Percentiles rank a stretch among this genome's conserved stretches.
These are phyloP conservation scores for Tenebrosternarchus preto DNA, from an alignment of 2,113 vertebrate species.

Conservation along the genomic window DNA sequence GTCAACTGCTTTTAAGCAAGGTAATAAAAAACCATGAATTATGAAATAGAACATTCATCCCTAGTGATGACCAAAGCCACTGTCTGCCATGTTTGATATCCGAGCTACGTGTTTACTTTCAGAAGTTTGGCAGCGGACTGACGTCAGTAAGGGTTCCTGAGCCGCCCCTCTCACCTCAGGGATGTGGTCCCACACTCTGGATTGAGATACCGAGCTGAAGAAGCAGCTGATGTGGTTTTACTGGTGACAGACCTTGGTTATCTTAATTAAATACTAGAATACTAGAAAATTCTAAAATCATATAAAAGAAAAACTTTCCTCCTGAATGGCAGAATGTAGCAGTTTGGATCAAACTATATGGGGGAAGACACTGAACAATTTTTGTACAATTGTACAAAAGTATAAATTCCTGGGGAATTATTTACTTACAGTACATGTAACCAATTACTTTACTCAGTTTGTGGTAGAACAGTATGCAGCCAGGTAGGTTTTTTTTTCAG, in stretches of 20 bases:
- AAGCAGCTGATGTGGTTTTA: too few species aligned
- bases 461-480: background rate
- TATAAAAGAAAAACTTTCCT: too few species aligned
- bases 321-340: too few species aligned
- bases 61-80: background rate
- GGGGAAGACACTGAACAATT: too few species aligned
- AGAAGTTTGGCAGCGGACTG: background rate
- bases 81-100: background rate
- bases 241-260: too few species aligned
- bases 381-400: too few species aligned
- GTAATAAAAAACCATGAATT: slow-evolving; percentile 10
- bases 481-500: slow-evolving; percentile 1
- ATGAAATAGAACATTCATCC: background rate
- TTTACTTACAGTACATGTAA: background rate
- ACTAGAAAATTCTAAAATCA: too few species aligned
- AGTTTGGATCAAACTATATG: too few species aligned
- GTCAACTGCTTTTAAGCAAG: slow-evolving; percentile 1
- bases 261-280: too few species aligned
- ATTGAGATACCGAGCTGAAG: background rate
- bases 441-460: slow-evolving; percentile 17
- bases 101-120: background rate
- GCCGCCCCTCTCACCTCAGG: background rate
- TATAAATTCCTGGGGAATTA: background rate
- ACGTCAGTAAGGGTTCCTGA: background rate
- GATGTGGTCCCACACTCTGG: background rate